Conservation (phyloP, 2,888 invertebrate species). For the Andricus curvator region DNA sequence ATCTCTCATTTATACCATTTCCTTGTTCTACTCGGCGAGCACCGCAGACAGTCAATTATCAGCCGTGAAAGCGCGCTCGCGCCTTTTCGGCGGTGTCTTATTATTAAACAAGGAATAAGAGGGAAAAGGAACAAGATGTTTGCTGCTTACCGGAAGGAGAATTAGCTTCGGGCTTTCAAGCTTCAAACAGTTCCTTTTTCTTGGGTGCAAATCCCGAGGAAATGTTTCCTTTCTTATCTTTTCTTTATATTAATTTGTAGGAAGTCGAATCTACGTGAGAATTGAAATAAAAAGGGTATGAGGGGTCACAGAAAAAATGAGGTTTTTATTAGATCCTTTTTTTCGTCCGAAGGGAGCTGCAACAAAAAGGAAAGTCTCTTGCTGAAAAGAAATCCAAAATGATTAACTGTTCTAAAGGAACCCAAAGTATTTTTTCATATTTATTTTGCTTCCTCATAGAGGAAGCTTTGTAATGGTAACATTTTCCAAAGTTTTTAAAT, state of each 20-base stretch:
- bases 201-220: not conserved
- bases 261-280: not conserved
- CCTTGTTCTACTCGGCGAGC: constrained; percentile 7
- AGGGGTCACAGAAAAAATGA: no score
- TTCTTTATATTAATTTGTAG: not conserved
- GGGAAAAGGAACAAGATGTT: not conserved
- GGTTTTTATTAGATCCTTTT: no score
- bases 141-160: constrained; percentile 8
- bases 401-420: no score
- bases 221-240: not conserved
- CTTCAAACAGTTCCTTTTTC: not conserved
- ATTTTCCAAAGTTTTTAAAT: no score
- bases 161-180: not conserved
- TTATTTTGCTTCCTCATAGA: no score
- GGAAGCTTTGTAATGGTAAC: no score
- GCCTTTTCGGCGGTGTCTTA: constrained; percentile 22
- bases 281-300: not conserved
- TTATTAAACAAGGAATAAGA: constrained; percentile 15
- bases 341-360: no score
- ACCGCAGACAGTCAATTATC: constrained; percentile 18
- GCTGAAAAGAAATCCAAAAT: no score
- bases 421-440: no score
- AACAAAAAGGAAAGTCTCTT: no score
- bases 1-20: not conserved
- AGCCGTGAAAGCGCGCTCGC: constrained; percentile 5